A percentile compares a stretch with the other conserved stretches of the same genome.
Conservation (phyloP, 2,888 invertebrate species). For the Azorinus chamasolen region DNA sequence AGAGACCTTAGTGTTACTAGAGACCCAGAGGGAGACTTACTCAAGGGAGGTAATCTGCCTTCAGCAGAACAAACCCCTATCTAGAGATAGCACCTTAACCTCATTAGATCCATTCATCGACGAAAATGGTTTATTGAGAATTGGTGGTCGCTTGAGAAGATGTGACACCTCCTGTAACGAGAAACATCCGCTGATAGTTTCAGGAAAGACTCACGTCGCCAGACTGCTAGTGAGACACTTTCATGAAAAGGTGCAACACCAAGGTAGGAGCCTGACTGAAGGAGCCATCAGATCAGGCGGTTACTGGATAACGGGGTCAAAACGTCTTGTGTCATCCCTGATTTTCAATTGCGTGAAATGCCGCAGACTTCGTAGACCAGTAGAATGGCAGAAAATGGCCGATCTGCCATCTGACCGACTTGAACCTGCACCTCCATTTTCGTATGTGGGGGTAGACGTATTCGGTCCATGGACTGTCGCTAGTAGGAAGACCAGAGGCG, state of each 20-base stretch:
- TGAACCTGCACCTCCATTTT: too few species aligned
- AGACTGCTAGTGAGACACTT: slow-evolving; percentile 34
- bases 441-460: slow-evolving; percentile 45
- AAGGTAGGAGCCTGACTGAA: slow-evolving; percentile 56
- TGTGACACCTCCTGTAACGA: not conserved
- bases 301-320: slow-evolving; percentile 46
- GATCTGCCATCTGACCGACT: slow-evolving; percentile 54
- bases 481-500: too few species aligned
- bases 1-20: slow-evolving; percentile 31
- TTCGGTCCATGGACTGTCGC: slow-evolving; percentile 58
- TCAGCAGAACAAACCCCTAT: not conserved
- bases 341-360: slow-evolving; percentile 40
- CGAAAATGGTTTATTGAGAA: slow-evolving; percentile 44
- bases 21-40: slow-evolving; percentile 26
- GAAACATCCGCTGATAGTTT: slow-evolving; percentile 47
- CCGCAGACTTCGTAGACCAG: slow-evolving; percentile 4
- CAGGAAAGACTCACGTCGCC: slow-evolving; percentile 39
- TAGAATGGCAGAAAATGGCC: slow-evolving; percentile 35
- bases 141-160: slow-evolving; percentile 42
- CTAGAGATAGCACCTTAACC: slow-evolving; percentile 19
- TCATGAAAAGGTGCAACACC: slow-evolving; percentile 47
- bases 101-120: slow-evolving; percentile 43
- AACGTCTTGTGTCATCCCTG: slow-evolving; percentile 16
- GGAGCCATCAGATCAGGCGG: slow-evolving; percentile 44
- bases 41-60: slow-evolving; percentile 20